Percentiles rank a stretch among this genome's conserved stretches.
Evolutionary conservation across 2,797 vertebrate genomes (phyloP).

Genomic region (Coendou prehensilis): DNA sequence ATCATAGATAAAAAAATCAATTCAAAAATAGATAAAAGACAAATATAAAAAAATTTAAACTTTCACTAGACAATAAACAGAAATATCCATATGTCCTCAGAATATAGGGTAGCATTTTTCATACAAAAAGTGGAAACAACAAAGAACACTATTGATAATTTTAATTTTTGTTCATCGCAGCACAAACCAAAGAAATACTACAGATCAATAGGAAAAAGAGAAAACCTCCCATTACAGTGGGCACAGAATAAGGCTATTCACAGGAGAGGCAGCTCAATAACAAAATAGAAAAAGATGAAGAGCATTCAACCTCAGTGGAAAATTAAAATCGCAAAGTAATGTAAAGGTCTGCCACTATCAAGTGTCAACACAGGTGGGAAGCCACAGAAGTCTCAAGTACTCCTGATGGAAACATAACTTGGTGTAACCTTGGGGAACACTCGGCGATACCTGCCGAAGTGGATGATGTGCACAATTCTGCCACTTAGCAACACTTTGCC

Average conservation of each 20-base stretch:
- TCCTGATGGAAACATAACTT: not conserved
- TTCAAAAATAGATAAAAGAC: not conserved
- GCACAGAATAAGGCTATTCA: not conserved
- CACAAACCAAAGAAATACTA: slow-evolving; percentile 16
- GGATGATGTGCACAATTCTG: not conserved
- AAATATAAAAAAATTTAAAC: not conserved
- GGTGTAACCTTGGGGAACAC: not conserved
- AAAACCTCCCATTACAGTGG: not conserved
- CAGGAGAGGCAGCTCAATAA: not conserved
- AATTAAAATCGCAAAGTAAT: slow-evolving; percentile 22
- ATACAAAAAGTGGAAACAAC: slow-evolving; percentile 35
- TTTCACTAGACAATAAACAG: not conserved
- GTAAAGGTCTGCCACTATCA: not conserved
- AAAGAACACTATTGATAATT: not conserved
- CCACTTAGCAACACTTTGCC: not conserved
- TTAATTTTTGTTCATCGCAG: slow-evolving; percentile 34
- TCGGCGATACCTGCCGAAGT: not conserved
- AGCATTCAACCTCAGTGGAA: not conserved
- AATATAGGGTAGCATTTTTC: slow-evolving; percentile 21
- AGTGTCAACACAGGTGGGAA: not conserved
- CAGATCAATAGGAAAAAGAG: not conserved
- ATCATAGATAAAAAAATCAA: not conserved
- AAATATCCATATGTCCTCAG: not conserved
- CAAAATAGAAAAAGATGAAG: slow-evolving; percentile 5
- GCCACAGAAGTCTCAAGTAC: not conserved